Conservation (phyloP, 2,888 invertebrate species). For the Junonia oenone region DNA sequence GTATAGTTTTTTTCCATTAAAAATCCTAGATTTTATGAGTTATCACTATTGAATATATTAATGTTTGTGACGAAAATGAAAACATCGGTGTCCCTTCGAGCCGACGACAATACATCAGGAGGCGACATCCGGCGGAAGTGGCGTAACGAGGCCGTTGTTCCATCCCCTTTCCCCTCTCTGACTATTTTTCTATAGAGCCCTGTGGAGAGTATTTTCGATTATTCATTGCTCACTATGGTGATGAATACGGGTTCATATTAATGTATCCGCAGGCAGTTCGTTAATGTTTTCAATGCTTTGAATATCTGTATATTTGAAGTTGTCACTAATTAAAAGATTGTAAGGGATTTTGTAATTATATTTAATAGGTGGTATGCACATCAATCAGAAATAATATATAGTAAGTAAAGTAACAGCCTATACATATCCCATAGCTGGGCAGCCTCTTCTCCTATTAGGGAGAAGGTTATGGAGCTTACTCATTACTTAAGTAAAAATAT, state of each 20-base stretch:
- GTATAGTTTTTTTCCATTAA: too few relatives aligned
- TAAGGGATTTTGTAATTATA: too few relatives aligned
- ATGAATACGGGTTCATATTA: slow-evolving; percentile 68
- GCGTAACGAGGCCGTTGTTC: slow-evolving; percentile 76
- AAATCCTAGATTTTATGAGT: neutral
- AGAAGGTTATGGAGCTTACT: too few relatives aligned
- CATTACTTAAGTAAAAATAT: too few relatives aligned
- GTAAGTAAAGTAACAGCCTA: too few relatives aligned
- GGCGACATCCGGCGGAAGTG: slow-evolving; percentile 74
- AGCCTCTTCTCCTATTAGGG: too few relatives aligned
- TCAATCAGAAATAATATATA: too few relatives aligned
- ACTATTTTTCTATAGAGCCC: slow-evolving; percentile 37
- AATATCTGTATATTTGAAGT: neutral
- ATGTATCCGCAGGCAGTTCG: slow-evolving; percentile 50
- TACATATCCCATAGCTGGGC: too few relatives aligned
- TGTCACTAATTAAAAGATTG: neutral
- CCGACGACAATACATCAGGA: slow-evolving; percentile 70
- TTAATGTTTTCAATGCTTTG: slow-evolving; percentile 14
- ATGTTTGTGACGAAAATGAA: slow-evolving; percentile 64
- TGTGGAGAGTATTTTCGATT: slow-evolving; percentile 60
- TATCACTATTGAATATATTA: slow-evolving; percentile 41
- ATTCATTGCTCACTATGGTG: slow-evolving; percentile 65
- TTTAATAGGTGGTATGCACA: too few relatives aligned
- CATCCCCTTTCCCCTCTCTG: slow-evolving; percentile 36
- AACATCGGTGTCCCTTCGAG: slow-evolving; percentile 62